Evolutionary conservation across 2,113 vertebrate genomes (phyloP).

Genomic region (Poeciliopsis occidentalis): DNA sequence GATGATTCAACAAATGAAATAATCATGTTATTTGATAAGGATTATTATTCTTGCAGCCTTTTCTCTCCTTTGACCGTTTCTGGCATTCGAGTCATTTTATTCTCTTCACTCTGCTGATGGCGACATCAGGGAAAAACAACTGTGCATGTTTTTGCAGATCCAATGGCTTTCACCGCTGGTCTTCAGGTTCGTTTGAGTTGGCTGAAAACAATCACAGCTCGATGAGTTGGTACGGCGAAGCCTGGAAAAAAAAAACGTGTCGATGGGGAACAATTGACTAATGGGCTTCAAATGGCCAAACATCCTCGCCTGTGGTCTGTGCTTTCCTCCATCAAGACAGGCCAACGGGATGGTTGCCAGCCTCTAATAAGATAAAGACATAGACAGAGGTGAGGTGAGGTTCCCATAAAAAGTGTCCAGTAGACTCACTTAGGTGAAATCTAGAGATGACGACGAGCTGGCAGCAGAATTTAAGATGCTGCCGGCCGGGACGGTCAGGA

Average conservation of each 20-base stretch:
- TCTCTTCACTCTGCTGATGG: no score
- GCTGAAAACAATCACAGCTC: background rate
- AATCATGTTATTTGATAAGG: background rate
- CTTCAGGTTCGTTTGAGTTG: no score
- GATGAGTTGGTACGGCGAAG: no score
- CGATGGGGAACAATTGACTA: conserved; percentile 54
- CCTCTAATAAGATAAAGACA: conserved; percentile 37
- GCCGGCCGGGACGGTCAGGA: background rate
- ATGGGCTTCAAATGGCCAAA: conserved; percentile 34
- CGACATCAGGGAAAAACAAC: background rate
- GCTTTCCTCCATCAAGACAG: background rate
- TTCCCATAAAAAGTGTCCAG: background rate
- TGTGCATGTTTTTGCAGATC: background rate
- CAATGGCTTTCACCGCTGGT: conserved; percentile 40
- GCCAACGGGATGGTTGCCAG: conserved; percentile 33
- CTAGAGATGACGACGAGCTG: background rate
- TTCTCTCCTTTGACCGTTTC: background rate
- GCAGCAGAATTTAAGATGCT: conserved; percentile 13
- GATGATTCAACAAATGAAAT: background rate
- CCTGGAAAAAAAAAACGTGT: no score
- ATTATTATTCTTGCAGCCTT: background rate
- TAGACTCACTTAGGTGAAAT: background rate
- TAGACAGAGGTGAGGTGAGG: background rate
- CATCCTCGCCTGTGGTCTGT: conserved; percentile 13
- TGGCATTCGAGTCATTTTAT: no score